Percentiles rank a stretch among this genome's conserved stretches.
Evolutionary conservation across 2,888 invertebrate species (phyloP).

Genomic region (Campoplex nolae): DNA sequence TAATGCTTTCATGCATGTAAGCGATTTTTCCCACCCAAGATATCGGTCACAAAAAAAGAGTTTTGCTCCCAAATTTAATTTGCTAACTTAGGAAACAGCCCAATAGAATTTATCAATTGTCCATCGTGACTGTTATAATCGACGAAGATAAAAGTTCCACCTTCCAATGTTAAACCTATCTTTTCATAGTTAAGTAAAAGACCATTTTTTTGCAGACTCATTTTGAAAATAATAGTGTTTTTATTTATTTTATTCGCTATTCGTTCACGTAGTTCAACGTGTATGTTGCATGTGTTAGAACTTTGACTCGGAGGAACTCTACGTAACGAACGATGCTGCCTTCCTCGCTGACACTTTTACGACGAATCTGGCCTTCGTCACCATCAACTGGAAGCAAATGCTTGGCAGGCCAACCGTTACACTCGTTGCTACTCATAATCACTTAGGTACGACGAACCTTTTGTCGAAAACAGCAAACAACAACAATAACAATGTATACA

Average conservation of each 20-base stretch:
- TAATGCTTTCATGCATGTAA: conserved; percentile 79
- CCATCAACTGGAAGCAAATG: conserved; percentile 98
- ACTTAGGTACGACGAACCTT: conserved; percentile 89
- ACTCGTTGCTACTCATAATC: conserved; percentile 93
- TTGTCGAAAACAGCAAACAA: conserved; percentile 15
- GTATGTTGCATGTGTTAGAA: conserved; percentile 88
- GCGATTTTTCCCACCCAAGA: conserved; percentile 69
- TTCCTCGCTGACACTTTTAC: conserved; percentile 97
- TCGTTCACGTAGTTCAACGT: conserved; percentile 65
- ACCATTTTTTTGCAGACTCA: background rate
- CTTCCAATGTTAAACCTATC: background rate
- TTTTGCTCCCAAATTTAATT: background rate
- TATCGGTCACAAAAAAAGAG: background rate
- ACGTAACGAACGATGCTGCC: conserved; percentile 98
- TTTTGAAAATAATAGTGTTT: background rate
- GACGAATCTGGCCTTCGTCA: conserved; percentile 97
- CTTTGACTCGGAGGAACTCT: conserved; percentile 97
- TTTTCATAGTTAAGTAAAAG: too few species aligned
- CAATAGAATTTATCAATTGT: background rate
- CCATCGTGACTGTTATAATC: background rate
- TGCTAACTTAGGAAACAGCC: background rate
- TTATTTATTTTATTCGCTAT: conserved; percentile 22
- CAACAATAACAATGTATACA: conserved; percentile 1
- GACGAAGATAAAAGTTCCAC: background rate
- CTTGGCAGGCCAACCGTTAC: conserved; percentile 98